Percentiles rank a stretch among this genome's conserved stretches.
Evolutionary conservation across 30 jellyfish, hydroid and myxozoan species (phyloP).

Genomic region (Aurelia sp.): DNA sequence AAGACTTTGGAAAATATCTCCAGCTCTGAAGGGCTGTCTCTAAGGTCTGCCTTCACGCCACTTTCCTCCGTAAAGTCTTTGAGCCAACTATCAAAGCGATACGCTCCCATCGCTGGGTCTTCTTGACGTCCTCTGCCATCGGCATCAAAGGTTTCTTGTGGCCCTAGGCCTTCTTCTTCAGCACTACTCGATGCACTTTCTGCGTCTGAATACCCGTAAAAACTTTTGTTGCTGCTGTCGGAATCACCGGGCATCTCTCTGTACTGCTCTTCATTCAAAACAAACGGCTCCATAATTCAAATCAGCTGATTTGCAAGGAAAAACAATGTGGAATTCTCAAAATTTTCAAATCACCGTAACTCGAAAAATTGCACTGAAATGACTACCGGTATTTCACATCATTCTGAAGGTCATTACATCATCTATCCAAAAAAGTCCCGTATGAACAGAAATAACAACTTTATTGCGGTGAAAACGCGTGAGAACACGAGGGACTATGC

Average conservation of each 20-base stretch:
- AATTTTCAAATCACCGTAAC: too few species aligned
- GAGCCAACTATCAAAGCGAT: conserved; percentile 5
- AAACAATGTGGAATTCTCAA: too few species aligned
- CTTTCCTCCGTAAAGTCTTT: background rate
- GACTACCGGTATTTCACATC: too few species aligned
- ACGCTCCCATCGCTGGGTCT: background rate
- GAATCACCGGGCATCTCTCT: conserved; percentile 22
- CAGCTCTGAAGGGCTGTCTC: background rate
- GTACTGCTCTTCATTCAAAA: background rate
- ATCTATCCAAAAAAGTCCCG: too few species aligned
- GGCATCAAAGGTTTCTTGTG: background rate
- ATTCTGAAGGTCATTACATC: too few species aligned
- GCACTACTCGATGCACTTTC: background rate
- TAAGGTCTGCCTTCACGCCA: background rate
- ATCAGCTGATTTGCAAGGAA: too few species aligned
- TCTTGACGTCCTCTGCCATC: background rate
- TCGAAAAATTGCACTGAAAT: too few species aligned
- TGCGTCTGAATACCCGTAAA: background rate
- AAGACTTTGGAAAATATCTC: conserved; percentile 26
- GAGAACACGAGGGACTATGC: too few species aligned
- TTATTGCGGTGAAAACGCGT: too few species aligned
- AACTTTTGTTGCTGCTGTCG: background rate
- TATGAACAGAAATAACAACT: too few species aligned
- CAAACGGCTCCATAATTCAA: too few species aligned
- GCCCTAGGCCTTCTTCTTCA: background rate